Evolutionary conservation across 2,113 vertebrate genomes (phyloP), one percentile per base, ranked within the genome.

Genomic region (Cavia porcellus): DNA sequence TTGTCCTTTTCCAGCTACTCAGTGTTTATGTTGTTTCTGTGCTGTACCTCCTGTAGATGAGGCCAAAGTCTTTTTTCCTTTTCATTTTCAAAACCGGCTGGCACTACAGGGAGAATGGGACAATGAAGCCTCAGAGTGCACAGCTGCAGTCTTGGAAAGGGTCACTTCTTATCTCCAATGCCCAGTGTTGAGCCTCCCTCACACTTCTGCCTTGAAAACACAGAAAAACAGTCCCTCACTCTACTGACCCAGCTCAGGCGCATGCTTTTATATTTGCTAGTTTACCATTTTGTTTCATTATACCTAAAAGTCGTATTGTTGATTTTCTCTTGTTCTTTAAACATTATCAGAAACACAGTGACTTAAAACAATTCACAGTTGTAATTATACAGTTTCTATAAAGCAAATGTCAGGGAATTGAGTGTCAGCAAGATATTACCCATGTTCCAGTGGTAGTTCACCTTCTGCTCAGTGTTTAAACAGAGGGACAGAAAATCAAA

Each of bases 211-310:
- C 14, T 19, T 5, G 13, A n/a, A n/a, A 52, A 28, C 24, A 17
- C 24, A 10, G 1, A 0, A n/a, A n/a, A 17, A 50, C 1, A 5
- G 19, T 2, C 4, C 20, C n/a, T 47, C 9, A 4, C 10, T 25
- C 3, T 14, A 19, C n/a, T 79, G 20, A 64, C 2, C 14, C 4
- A 10, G 55, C 14, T 77, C 7, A 50, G 89, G 28, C 1, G 5
- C 13, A 24, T 12, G 22, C 17, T 80, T 52, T n/a, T 59, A 8
- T 20, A n/a, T 7, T 50, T 62, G 62, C 15, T 32, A 77, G 7
- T 52, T 38, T 55, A 35, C 1, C 19, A 25, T 8, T 22, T 24
- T 79, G 7, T n/a, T 25, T 17, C 25, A 42, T 1, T 75, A 24
- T 3, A 24, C 20, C 3, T n/a, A 8, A 38, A 90, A 50, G 0